Percentiles rank a stretch among this genome's conserved stretches.
These are phyloP conservation scores for Crenuchus spilurus DNA, from an alignment of 2,797 vertebrate genomes.

Conservation along the genomic window DNA sequence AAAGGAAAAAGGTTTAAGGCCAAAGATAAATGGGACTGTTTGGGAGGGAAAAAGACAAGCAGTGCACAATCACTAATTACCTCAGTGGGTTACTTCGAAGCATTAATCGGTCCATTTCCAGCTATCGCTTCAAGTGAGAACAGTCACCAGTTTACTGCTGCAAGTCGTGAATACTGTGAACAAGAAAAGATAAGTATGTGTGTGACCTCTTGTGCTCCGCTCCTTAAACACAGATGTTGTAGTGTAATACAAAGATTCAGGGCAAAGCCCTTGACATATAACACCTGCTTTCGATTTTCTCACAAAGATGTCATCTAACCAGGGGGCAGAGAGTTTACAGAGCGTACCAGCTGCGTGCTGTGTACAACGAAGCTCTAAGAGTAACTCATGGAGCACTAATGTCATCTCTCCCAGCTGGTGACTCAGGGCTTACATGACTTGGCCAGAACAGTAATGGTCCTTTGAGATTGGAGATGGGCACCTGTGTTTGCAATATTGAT, in stretches of 20 bases:
- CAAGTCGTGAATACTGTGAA: not conserved
- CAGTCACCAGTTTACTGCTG: not conserved
- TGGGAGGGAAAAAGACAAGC: too few relatives aligned
- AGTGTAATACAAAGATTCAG: conserved; percentile 14
- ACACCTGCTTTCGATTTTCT: conserved; percentile 23
- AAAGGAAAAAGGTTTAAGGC: too few relatives aligned
- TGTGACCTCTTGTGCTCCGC: not conserved
- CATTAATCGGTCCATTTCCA: too few relatives aligned
- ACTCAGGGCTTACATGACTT: conserved; percentile 37
- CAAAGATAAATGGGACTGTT: too few relatives aligned
- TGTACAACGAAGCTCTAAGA: conserved; percentile 21
- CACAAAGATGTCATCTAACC: conserved; percentile 17
- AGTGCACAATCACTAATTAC: too few relatives aligned
- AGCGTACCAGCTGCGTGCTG: conserved; percentile 37
- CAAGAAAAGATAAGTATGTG: not conserved
- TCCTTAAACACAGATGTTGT: conserved; percentile 19
- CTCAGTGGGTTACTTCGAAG: too few relatives aligned
- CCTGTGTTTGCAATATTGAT: conserved; percentile 33
- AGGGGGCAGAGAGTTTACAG: conserved; percentile 28
- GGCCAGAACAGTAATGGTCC: conserved; percentile 30
- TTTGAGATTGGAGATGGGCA: conserved; percentile 21
- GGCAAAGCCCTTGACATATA: conserved; percentile 5
- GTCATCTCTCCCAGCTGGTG: conserved; percentile 38
- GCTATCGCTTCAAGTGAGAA: too few relatives aligned
- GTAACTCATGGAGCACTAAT: conserved; percentile 29